Percentiles rank a stretch among this genome's conserved stretches.
phyloP scores from a whole-genome alignment of 2,888 invertebrate species.

The Agonum fuliginosum region DNA sequence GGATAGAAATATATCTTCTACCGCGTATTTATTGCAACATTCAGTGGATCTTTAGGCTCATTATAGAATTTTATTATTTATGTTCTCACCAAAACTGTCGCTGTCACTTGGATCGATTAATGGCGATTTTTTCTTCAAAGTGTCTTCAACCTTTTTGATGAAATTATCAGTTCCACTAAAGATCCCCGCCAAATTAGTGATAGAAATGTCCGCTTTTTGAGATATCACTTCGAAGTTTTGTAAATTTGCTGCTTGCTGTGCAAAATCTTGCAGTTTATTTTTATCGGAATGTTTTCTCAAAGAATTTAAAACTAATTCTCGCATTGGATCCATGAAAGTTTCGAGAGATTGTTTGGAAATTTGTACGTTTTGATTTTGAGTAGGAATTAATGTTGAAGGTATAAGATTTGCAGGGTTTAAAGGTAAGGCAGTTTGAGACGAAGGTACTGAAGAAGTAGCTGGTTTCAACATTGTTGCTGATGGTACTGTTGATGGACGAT shows the following conservation, averaged over 20 bases:
- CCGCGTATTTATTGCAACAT: too few relatives aligned
- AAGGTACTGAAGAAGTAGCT: slow-evolving; percentile 52
- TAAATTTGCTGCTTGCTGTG: slow-evolving; percentile 78
- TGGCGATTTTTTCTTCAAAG: slow-evolving; percentile 70
- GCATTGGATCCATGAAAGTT: slow-evolving; percentile 75
- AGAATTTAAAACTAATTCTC: slow-evolving; percentile 78
- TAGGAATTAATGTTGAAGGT: slow-evolving; percentile 23
- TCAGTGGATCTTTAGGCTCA: too few relatives aligned
- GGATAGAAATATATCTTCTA: too few relatives aligned
- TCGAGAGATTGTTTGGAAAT: slow-evolving; percentile 35
- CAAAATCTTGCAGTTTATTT: slow-evolving; percentile 76
- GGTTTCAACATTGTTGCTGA: slow-evolving; percentile 55
- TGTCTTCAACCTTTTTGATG: slow-evolving; percentile 70
- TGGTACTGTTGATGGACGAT: slow-evolving; percentile 57
- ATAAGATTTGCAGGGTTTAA: slow-evolving; percentile 8
- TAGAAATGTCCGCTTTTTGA: slow-evolving; percentile 44
- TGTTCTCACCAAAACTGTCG: slow-evolving; percentile 75
- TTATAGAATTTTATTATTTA: too few relatives aligned
- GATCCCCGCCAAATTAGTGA: slow-evolving; percentile 70
- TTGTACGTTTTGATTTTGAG: neutral
- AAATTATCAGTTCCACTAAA: slow-evolving; percentile 71
- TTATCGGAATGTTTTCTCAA: slow-evolving; percentile 72
- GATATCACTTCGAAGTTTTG: slow-evolving; percentile 72
- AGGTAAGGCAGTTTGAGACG: slow-evolving; percentile 5
- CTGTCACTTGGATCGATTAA: slow-evolving; percentile 79